phyloP scores from a whole-genome alignment of 2,113 vertebrate species.

The Ifrita kowaldi region DNA sequence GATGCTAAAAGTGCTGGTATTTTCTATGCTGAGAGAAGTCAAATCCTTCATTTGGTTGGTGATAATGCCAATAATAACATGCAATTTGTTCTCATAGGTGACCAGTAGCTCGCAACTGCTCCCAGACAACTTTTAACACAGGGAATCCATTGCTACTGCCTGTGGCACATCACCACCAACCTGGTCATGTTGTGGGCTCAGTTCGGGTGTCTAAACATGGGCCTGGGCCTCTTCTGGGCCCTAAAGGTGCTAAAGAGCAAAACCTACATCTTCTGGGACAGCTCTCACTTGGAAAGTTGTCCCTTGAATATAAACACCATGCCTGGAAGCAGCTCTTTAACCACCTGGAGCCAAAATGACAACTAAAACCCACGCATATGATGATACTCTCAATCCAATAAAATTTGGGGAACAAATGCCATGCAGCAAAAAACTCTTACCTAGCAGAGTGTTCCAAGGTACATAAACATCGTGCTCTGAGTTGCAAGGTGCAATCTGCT shows the following conservation, averaged over 20 bases:
- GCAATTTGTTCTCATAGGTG: background rate
- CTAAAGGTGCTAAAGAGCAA: background rate
- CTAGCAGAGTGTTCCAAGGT: background rate
- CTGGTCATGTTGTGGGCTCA: background rate
- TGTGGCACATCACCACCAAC: background rate
- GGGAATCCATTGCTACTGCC: background rate
- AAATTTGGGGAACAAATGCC: background rate
- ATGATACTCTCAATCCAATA: rapidly evolving
- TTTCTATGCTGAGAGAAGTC: background rate
- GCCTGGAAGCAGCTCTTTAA: background rate
- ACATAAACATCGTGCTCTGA: background rate
- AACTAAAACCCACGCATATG: background rate
- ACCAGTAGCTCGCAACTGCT: background rate
- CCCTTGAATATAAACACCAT: background rate
- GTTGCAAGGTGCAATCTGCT: background rate
- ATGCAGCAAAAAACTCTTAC: background rate
- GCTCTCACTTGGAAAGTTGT: background rate
- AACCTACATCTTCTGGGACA: background rate
- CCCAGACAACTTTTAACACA: background rate
- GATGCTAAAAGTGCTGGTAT: background rate
- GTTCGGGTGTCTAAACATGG: background rate
- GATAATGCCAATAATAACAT: background rate
- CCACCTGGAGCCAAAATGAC: background rate
- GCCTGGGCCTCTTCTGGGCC: background rate
- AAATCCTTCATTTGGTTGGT: background rate